These are phyloP conservation scores for Rotaria macrura DNA, from an alignment of 2,888 invertebrate species.

Conservation along the genomic window DNA sequence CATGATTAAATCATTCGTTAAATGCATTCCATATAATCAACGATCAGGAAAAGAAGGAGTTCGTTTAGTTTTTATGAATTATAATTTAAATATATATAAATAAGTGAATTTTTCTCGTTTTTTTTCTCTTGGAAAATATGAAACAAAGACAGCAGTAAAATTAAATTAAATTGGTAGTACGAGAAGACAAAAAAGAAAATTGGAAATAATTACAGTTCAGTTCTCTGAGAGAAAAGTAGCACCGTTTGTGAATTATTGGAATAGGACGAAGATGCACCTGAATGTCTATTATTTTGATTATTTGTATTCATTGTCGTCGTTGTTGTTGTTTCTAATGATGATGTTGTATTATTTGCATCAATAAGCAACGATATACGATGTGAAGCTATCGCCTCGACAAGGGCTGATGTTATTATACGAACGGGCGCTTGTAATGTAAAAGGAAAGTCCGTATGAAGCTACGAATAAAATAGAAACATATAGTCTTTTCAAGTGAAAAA, in stretches of 20 bases:
- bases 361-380: background rate
- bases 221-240: slow-evolving; percentile 5
- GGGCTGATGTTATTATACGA: background rate
- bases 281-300: background rate
- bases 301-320: background rate
- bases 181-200: background rate
- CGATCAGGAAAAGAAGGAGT: background rate
- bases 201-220: background rate
- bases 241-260: background rate
- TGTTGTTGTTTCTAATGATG: background rate
- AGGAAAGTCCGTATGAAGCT: slow-evolving; percentile 7
- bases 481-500: background rate
- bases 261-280: background rate
- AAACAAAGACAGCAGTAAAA: background rate
- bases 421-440: background rate
- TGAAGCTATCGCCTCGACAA: background rate
- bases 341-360: background rate
- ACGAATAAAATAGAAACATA: background rate
- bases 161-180: background rate
- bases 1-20: background rate
- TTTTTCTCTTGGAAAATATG: background rate
- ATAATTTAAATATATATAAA: background rate
- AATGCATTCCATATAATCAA: background rate
- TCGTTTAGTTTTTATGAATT: background rate
- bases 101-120: background rate